Base-by-base conservation (phyloP, 2,888 invertebrate genomes). In the Julus scandinavius region DNA sequence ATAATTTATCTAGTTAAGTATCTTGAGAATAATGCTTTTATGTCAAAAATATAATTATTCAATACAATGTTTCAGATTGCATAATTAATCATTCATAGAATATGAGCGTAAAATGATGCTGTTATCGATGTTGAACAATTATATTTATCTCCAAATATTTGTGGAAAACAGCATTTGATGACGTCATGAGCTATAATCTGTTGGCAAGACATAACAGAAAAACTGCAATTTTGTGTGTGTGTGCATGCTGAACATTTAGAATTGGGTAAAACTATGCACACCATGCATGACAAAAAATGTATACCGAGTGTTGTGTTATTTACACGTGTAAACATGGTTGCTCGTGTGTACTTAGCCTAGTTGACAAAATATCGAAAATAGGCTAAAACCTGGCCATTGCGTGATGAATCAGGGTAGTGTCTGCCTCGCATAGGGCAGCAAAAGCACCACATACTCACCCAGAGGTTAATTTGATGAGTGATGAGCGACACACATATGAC, bases 401-500 rank as follows among this genome's bases (percentile, higher is more conserved):
- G 13, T 49, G 49, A 49, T 49, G 49, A 49, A 49, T 6, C 13
- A 29, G 29, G 29, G 29, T 29, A 29, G 29, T 29, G 29, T 29
- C 29, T 29, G 29, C 29, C 29, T 29, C 29, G 29, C 29, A 29
- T 29, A 29, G 29, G 29, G 29, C 29, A 29, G 29, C 29, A 29
- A 29, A 29, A 29, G 29, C 1, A 29, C 29, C 29, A 29, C 29
- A 29, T 1, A 49, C 49, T 49, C 49, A 11, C 49, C 13, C 72
- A 5, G 72, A 72, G 72, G 72, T 72, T 72, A 72, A 72, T 72
- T 72, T 29, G 72, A 9, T 72, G 72, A 72, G 72, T 29, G 72
- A 72, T 29, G 72, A 20, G 72, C 29, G 72, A 72, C 72, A 72
- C 72, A 72, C 72, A 72, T 72, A 72, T 72, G 72, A 72, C 72